These are phyloP conservation scores for Intellagama lesueurii DNA, from an alignment of 2,797 vertebrate species.

Conservation along the genomic window DNA sequence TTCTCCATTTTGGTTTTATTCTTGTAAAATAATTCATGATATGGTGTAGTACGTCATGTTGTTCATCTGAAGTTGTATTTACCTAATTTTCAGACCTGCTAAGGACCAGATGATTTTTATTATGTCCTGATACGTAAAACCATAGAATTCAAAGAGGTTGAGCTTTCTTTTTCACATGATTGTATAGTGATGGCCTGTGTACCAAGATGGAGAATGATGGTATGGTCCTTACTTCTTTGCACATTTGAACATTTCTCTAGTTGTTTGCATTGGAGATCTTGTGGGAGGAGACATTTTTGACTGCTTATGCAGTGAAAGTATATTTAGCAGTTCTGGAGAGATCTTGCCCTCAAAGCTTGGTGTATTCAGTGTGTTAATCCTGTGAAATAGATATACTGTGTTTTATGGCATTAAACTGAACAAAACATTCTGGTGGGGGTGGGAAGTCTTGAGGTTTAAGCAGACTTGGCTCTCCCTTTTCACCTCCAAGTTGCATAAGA, in stretches of 20 bases:
- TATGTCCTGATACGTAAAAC: too few species aligned
- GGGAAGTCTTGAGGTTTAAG: slow-evolving; percentile 56
- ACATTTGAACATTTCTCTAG: too few species aligned
- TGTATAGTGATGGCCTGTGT: background rate
- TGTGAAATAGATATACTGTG: slow-evolving; percentile 46
- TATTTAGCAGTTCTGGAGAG: background rate
- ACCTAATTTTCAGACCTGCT: too few species aligned
- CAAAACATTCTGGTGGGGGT: slow-evolving; percentile 43
- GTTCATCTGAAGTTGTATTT: too few species aligned
- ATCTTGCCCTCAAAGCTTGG: background rate
- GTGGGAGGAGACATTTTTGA: background rate
- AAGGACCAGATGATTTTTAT: too few species aligned
- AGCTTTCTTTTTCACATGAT: too few species aligned
- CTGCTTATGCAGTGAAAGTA: background rate
- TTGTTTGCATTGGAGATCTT: background rate
- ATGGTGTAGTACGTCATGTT: too few species aligned
- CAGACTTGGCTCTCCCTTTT: slow-evolving; percentile 58
- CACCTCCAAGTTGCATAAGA: slow-evolving; percentile 57
- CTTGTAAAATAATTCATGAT: too few species aligned
- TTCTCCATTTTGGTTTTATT: too few species aligned
- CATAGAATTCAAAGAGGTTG: too few species aligned
- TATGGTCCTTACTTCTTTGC: too few species aligned
- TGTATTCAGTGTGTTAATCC: slow-evolving; percentile 22
- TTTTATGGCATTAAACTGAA: slow-evolving; percentile 32
- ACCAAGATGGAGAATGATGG: background rate